These are phyloP conservation scores for Dendropsophus ebraccatus DNA, from an alignment of 2,113 vertebrate species.

Conservation along the genomic window DNA sequence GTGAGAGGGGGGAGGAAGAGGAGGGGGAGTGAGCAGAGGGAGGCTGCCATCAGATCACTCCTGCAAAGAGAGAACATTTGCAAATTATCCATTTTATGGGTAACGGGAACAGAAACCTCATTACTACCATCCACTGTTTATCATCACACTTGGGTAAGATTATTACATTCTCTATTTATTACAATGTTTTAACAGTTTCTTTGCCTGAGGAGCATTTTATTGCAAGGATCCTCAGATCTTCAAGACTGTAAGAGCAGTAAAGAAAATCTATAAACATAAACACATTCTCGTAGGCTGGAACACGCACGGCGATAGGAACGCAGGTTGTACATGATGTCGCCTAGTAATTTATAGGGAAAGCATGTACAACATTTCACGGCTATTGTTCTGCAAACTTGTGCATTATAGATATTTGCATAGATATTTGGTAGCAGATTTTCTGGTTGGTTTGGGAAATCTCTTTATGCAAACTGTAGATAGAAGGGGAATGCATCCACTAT, in stretches of 20 bases:
- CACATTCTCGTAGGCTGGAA: conserved; percentile 7
- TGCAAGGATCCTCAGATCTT: not conserved
- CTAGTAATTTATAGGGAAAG: conserved; percentile 7
- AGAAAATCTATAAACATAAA: conserved; percentile 53
- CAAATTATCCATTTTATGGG: conserved; percentile 70
- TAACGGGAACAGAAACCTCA: conserved; percentile 64
- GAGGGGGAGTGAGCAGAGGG: conserved; percentile 62
- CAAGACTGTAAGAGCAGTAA: conserved; percentile 3
- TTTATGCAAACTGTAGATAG: not conserved
- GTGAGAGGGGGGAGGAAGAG: conserved; percentile 71
- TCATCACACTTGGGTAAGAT: conserved; percentile 53
- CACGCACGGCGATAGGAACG: not conserved
- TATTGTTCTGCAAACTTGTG: conserved; percentile 25
- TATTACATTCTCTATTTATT: conserved; percentile 12
- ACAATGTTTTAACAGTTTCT: not conserved
- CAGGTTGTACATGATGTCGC: not conserved
- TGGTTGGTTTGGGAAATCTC: not conserved
- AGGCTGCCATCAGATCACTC: conserved; percentile 73
- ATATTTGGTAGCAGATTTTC: not conserved
- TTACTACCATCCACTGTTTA: conserved; percentile 40
- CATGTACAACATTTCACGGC: not conserved
- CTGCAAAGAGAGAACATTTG: conserved; percentile 75
- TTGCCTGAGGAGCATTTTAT: not conserved
- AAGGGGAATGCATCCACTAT: not conserved
- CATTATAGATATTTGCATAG: not conserved